These are phyloP conservation scores for Rhizoglyphus robini DNA, from an alignment of 1,140 invertebrate species.

Conservation along the genomic window DNA sequence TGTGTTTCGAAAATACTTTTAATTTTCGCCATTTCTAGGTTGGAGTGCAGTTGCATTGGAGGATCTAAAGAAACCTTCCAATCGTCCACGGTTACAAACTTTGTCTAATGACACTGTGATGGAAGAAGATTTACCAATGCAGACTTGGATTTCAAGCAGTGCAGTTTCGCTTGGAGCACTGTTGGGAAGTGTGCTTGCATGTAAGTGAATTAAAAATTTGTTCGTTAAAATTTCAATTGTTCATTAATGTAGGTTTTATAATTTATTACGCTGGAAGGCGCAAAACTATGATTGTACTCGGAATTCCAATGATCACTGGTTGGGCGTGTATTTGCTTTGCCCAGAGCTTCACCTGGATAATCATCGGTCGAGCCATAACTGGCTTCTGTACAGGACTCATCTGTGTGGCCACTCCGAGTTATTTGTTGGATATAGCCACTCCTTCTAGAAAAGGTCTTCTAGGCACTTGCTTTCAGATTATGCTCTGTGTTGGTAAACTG, in stretches of 20 bases:
- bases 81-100: not conserved
- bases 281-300: constrained; percentile 50
- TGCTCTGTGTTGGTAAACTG: not conserved
- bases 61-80: not conserved
- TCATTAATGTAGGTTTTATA: constrained; percentile 31
- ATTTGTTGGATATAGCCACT: constrained; percentile 75
- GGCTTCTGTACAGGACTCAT: constrained; percentile 48
- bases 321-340: constrained; percentile 56
- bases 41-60: constrained; percentile 6
- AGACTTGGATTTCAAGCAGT: constrained; percentile 26
- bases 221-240: not conserved
- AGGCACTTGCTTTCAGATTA: constrained; percentile 60
- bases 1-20: not conserved
- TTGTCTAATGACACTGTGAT: not conserved
- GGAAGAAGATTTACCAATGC: too few species aligned
- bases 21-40: not conserved
- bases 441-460: constrained; percentile 62
- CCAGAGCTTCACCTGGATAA: constrained; percentile 40
- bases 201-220: constrained; percentile 16
- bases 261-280: constrained; percentile 50
- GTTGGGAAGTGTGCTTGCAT: constrained; percentile 24
- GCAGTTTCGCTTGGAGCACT: constrained; percentile 24
- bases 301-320: constrained; percentile 54
- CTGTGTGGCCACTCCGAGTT: constrained; percentile 50
- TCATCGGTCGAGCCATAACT: constrained; percentile 47